Conservation (phyloP, 2,888 invertebrate species). For the Cryptocephalus moraei region DNA sequence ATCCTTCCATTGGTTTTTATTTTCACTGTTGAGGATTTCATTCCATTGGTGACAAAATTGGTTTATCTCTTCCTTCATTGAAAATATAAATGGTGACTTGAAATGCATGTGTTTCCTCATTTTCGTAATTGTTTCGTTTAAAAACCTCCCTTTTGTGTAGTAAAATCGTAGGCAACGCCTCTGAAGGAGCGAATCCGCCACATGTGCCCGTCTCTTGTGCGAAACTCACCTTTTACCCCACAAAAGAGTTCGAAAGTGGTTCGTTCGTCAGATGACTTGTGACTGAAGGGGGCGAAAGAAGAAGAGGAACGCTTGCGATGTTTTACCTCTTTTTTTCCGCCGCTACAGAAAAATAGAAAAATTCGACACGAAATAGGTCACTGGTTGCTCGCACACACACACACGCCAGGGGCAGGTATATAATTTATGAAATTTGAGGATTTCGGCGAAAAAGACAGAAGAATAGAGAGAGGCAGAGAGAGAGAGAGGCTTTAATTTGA, state of each 20-base stretch:
- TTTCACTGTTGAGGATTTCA: no score
- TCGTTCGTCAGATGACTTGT: slow-evolving; percentile 5
- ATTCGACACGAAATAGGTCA: slow-evolving; percentile 16
- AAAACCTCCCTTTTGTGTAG: no score
- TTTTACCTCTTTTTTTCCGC: slow-evolving; percentile 15
- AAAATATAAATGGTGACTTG: no score
- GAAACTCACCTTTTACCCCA: not conserved
- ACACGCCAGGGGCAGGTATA: slow-evolving; percentile 8
- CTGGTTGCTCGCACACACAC: slow-evolving; percentile 15
- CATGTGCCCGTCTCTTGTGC: not conserved
- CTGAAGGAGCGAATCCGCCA: not conserved
- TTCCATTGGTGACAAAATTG: no score
- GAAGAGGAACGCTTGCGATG: not conserved
- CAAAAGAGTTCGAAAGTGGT: not conserved
- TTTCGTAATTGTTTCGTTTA: no score
- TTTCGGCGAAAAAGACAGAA: not conserved
- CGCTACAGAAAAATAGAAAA: slow-evolving; percentile 13
- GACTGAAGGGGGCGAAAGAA: not conserved
- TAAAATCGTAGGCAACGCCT: no score
- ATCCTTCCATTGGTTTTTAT: no score
- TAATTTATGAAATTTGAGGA: slow-evolving; percentile 12
- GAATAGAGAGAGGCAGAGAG: not conserved
- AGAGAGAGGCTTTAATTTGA: slow-evolving; percentile 1
- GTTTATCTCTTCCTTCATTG: no score
- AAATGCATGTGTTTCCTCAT: no score